Percentiles rank a stretch among this genome's conserved stretches.
Evolutionary conservation across 2,113 vertebrate species (phyloP).

Genomic region (Catharus minimus): DNA sequence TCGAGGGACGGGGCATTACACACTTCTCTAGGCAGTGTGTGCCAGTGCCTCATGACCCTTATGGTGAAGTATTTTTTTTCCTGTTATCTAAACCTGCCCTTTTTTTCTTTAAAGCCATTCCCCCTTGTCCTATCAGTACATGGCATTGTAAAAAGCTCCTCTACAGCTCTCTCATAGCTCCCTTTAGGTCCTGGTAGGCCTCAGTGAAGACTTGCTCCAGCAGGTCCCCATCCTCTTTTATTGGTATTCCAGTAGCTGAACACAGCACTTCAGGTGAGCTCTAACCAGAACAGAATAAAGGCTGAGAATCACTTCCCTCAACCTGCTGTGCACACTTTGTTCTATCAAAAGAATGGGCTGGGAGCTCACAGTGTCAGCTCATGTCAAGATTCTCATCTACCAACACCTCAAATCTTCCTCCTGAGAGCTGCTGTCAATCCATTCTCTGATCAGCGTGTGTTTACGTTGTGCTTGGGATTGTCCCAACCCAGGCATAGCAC

Average conservation of each 20-base stretch:
- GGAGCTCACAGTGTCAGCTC: not conserved
- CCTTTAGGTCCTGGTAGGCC: not conserved
- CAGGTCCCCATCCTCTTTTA: not conserved
- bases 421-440: not conserved
- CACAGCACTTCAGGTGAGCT: not conserved
- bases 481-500: accelerated
- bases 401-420: not conserved
- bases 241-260: not conserved
- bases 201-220: not conserved
- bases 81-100: not conserved
- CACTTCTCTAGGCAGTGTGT: not conserved
- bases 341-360: not conserved
- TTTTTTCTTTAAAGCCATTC: not conserved
- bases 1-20: not conserved
- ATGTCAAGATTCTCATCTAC: not conserved
- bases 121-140: not conserved
- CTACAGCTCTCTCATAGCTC: accelerated
- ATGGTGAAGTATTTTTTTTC: not conserved
- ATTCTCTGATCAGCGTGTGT: not conserved
- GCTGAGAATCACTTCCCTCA: not conserved
- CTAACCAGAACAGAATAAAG: not conserved
- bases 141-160: not conserved
- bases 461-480: not conserved
- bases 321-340: not conserved
- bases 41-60: not conserved